Base-by-base conservation (phyloP, 2,113 vertebrate species). In the Pelvicachromis taeniatus region DNA sequence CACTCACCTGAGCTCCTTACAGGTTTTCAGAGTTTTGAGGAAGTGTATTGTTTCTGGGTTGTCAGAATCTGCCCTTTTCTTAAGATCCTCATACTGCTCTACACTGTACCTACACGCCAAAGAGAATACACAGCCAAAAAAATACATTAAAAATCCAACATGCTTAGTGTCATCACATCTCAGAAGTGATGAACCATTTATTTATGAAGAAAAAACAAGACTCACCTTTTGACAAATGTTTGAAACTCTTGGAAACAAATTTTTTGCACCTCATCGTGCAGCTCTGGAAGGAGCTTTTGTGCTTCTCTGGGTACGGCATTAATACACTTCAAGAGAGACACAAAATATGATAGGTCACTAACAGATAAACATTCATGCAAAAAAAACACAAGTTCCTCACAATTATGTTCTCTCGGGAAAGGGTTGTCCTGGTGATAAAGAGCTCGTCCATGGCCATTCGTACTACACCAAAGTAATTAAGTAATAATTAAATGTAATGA, bases 241-340 rank as follows among this genome's bases (percentile, higher is more conserved):
- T 58, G 85, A 82, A 95, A 92, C 89, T 93, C 92, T 19, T 80
- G 16, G 42, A 86, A 89, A 77, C 95, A 95, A 52, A 94, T 26
- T 2, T 33, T 40, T 38, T 40, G 45, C 1, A 94, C 73, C 0
- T 7, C 0, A 14, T 21, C 1, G 4, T 12, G 58, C 33, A 95
- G 56, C 2, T 4, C 17, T 1, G 55, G 3, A 65, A 77, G 90
- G 42, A 92, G 75, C 2, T 17, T 33, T 8, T 78, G 3, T 8
- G 83, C 85, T 7, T 4, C 14, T 6, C 8, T 2, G 1, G 79
- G 48, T 14, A 17, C 7, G 2, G 88, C 88, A 23, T 84, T n/a
- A 16, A 92, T 78, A 50, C 68, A 89, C 84, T 85, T 70, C 13
- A 77, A 77, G 33, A 48, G 5, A 17, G 9, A 14, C 4, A 81